Conservation (phyloP, 2,888 invertebrate species). For the Cephus spinipes region DNA sequence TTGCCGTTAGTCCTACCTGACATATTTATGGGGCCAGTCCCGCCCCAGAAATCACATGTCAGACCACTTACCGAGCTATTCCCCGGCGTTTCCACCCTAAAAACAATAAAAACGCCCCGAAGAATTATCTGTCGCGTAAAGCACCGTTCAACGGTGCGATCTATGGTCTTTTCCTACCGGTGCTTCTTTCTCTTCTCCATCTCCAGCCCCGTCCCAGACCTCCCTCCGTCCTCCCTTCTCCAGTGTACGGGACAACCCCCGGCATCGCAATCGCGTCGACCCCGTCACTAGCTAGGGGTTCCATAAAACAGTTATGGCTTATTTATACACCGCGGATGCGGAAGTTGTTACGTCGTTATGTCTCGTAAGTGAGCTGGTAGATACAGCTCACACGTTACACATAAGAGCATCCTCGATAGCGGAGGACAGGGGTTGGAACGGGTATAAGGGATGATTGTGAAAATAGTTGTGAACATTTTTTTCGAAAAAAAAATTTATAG, state of each 20-base stretch:
- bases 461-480: too few species aligned
- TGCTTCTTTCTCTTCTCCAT: slow-evolving; percentile 31
- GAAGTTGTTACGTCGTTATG: slow-evolving; percentile 48
- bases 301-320: slow-evolving; percentile 61
- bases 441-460: too few species aligned
- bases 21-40: slow-evolving; percentile 35
- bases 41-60: slow-evolving; percentile 37
- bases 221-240: slow-evolving; percentile 24
- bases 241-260: slow-evolving; percentile 14
- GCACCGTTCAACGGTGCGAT: slow-evolving; percentile 35
- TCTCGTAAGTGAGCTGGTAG: not conserved
- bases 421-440: too few species aligned
- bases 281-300: slow-evolving; percentile 26
- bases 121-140: slow-evolving; percentile 49
- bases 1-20: slow-evolving; percentile 19
- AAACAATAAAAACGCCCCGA: slow-evolving; percentile 50
- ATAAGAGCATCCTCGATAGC: too few species aligned
- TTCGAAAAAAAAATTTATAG: too few species aligned
- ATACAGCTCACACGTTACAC: too few species aligned
- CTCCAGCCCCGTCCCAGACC: not conserved
- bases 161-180: slow-evolving; percentile 19
- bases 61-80: slow-evolving; percentile 38
- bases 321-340: slow-evolving; percentile 52
- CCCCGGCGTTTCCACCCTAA: slow-evolving; percentile 32
- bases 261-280: slow-evolving; percentile 26